Evolutionary conservation across 2,797 vertebrate genomes (phyloP), one percentile per base, ranked within the genome.

Genomic region (Clarias laeviceps): DNA sequence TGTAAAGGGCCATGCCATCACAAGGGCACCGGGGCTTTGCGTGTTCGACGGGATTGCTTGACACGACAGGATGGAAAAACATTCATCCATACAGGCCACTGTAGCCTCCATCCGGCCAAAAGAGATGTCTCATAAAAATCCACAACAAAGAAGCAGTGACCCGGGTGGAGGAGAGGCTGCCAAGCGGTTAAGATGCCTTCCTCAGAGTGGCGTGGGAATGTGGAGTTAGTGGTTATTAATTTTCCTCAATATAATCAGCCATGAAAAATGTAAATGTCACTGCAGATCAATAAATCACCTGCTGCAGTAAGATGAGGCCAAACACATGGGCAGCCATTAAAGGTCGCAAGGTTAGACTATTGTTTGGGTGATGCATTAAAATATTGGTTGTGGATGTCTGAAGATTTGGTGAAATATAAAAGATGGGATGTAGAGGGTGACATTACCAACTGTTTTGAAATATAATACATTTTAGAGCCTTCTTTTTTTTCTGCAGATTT

Each of bases 211-310:
- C 74, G 76, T 87, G 37, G 82, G 77, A 81, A 83, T 82, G 81
- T 82, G n/a, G 40, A 82, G 37, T 34, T 20, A 69, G 18, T 80
- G 69, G 77, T 83, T 72, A 86, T 83, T 74, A 79, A 85, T 82
- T 82, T 83, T 70, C 24, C 22, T 66, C 24, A 54, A 59, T 84
- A 84, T 87, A 86, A 89, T 87, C 64, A 89, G 57, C 61, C 73
- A 64, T 88, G 91, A 92, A 86, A 90, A 88, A 90, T 89, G 88
- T 86, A 87, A 92, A 91, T 88, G 89, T 89, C 84, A 77, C 82
- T 84, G 87, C 87, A 88, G 87, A 91, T 92, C 87, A 70, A 82
- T 89, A 83, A 82, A 83, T 83, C 61, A 68, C 54, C 68, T 54
- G 18, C 56, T 56, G 24, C 29, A 74, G 79, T 69, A 62, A 50